Percentiles rank a stretch among this genome's conserved stretches.
Evolutionary conservation across 23 tunicate genomes (phyloP).

Genomic region (Botrylloides violaceus): DNA sequence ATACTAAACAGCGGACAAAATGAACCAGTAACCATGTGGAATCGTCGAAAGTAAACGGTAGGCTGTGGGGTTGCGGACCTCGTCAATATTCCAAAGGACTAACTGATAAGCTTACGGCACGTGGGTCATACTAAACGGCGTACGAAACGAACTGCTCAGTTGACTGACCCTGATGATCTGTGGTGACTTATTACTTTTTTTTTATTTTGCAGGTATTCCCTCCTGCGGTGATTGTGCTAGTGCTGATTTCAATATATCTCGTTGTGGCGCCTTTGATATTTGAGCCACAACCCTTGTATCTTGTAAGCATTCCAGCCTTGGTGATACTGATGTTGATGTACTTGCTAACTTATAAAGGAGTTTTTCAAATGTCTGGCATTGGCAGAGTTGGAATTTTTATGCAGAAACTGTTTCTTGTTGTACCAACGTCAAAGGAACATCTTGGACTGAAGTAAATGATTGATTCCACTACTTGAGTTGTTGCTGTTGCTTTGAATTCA

Average conservation of each 20-base stretch:
- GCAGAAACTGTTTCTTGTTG: conserved; percentile 58
- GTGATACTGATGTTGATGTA: conserved; percentile 27
- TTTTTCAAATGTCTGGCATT: conserved; percentile 39
- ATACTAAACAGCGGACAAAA: too few species aligned
- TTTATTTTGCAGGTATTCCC: conserved; percentile 62
- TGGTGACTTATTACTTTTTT: too few species aligned
- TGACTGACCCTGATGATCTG: too few species aligned
- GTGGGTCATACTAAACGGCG: too few species aligned
- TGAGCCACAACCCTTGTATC: conserved; percentile 46
- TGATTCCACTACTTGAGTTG: too few species aligned
- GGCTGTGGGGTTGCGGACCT: too few species aligned
- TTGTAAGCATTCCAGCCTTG: conserved; percentile 26
- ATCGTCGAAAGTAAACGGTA: too few species aligned
- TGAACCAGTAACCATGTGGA: too few species aligned
- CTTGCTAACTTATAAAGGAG: conserved; percentile 11
- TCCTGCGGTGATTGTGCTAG: conserved; percentile 35
- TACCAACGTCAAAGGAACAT: conserved; percentile 3
- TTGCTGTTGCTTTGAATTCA: too few species aligned
- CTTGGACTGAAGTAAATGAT: neutral
- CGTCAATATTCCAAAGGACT: too few species aligned
- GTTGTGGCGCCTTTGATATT: conserved; percentile 38
- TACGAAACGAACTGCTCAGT: too few species aligned
- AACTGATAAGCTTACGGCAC: neutral
- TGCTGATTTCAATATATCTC: conserved; percentile 25
- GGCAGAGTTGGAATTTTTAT: conserved; percentile 23